Conservation (phyloP, 2,888 invertebrate genomes). For the Diachrysia chrysitis region DNA sequence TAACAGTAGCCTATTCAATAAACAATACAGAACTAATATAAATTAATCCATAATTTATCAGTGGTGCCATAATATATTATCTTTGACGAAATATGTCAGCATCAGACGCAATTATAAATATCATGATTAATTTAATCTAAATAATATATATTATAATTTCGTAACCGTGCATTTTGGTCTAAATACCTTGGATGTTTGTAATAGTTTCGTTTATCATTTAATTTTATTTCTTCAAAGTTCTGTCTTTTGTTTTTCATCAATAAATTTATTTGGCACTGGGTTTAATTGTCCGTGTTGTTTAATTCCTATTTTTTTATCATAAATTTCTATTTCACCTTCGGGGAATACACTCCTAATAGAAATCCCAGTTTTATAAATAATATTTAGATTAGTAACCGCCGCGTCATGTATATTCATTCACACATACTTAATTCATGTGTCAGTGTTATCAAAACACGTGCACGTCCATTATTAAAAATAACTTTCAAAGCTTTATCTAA, state of each 20-base stretch:
- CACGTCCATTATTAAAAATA: slow-evolving; percentile 18
- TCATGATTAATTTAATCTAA: slow-evolving; percentile 35
- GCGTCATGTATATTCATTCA: slow-evolving; percentile 30
- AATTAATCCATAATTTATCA: slow-evolving; percentile 16
- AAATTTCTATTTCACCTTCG: too few species aligned
- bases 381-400: neutral
- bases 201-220: neutral
- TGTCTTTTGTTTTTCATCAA: neutral
- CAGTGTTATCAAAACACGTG: slow-evolving; percentile 27
- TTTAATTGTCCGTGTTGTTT: neutral
- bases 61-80: slow-evolving; percentile 10
- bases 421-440: slow-evolving; percentile 4
- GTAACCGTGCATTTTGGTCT: neutral
- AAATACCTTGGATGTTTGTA: neutral
- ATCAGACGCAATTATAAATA: slow-evolving; percentile 14
- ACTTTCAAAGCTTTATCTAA: neutral
- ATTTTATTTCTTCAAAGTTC: neutral
- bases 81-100: slow-evolving; percentile 31
- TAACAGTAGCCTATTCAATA: slow-evolving; percentile 11
- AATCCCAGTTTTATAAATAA: neutral
- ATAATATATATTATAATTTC: slow-evolving; percentile 11
- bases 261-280: neutral
- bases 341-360: too few species aligned
- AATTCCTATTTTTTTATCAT: too few species aligned
- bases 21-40: slow-evolving; percentile 8